A percentile compares a stretch with the other conserved stretches of the same genome.
phyloP scores from a whole-genome alignment of 2,797 vertebrate genomes.

The Gallinago stenura region DNA sequence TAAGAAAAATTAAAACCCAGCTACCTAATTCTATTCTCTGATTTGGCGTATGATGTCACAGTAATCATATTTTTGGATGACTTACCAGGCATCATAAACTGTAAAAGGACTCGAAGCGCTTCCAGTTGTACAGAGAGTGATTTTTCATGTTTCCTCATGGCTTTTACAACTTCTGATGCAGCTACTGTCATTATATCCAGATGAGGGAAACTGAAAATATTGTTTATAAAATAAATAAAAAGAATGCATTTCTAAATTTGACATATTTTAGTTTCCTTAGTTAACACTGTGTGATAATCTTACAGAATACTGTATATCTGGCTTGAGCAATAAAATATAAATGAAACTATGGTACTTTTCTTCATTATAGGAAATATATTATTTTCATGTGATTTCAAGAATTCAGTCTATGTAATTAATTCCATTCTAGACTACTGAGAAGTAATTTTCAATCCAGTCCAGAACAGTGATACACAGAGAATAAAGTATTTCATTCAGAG shows the following conservation, averaged over 20 bases:
- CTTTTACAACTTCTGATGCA: slow-evolving; percentile 84
- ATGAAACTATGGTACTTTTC: neutral
- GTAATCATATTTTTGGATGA: neutral
- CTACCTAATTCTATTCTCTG: neutral
- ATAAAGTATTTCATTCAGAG: neutral
- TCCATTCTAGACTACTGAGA: neutral
- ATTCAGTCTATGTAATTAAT: neutral
- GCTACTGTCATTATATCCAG: slow-evolving; percentile 87
- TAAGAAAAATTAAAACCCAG: neutral
- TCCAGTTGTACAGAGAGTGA: slow-evolving; percentile 87
- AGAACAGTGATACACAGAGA: neutral
- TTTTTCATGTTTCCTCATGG: slow-evolving; percentile 88
- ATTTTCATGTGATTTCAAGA: neutral
- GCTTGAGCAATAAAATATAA: neutral
- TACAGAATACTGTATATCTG: neutral
- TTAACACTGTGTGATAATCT: neutral
- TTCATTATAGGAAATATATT: neutral
- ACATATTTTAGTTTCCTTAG: neutral
- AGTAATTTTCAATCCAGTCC: neutral
- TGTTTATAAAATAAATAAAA: neutral
- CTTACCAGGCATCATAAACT: slow-evolving; percentile 89
- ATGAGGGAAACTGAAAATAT: slow-evolving; percentile 81
- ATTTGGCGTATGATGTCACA: neutral
- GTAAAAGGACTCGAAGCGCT: slow-evolving; percentile 87
- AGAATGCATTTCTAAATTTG: neutral